Evolutionary conservation across 2,113 vertebrate species (phyloP).

Genomic region (Onychostruthus taczanowskii): DNA sequence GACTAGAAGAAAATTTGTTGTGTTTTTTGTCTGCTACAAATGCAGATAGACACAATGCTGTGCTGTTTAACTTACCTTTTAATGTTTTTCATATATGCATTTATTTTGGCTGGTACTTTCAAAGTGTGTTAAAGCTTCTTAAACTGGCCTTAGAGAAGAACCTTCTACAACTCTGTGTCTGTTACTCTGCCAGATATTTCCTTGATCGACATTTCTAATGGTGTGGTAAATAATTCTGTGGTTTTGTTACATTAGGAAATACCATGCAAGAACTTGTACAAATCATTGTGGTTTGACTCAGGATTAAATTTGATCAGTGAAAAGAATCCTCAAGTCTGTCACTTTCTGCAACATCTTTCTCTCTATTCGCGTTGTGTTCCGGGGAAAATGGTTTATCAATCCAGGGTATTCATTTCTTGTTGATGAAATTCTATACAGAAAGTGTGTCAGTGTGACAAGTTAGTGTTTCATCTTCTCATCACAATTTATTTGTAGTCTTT

Average conservation of each 20-base stretch:
- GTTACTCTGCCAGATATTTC: not conserved
- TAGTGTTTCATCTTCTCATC: not conserved
- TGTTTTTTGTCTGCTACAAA: not conserved
- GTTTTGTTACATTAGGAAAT: not conserved
- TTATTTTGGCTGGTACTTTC: not conserved
- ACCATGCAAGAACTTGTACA: not conserved
- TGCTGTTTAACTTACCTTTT: not conserved
- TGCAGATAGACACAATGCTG: not conserved
- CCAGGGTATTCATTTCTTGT: not conserved
- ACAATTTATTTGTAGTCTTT: not conserved
- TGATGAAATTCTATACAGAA: not conserved
- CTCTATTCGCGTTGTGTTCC: accelerated
- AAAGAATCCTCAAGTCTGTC: not conserved
- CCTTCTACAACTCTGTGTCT: not conserved
- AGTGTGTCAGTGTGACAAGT: not conserved
- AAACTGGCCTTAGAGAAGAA: not conserved
- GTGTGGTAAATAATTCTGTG: not conserved
- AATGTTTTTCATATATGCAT: not conserved
- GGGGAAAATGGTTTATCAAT: not conserved
- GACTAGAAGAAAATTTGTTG: not conserved
- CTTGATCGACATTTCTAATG: not conserved
- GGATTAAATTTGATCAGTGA: not conserved
- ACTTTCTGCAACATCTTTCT: not conserved
- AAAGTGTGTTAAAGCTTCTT: not conserved
- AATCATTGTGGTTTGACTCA: not conserved